Conservation (phyloP, 2,113 vertebrate genomes). For the Otocyon megalotis region DNA sequence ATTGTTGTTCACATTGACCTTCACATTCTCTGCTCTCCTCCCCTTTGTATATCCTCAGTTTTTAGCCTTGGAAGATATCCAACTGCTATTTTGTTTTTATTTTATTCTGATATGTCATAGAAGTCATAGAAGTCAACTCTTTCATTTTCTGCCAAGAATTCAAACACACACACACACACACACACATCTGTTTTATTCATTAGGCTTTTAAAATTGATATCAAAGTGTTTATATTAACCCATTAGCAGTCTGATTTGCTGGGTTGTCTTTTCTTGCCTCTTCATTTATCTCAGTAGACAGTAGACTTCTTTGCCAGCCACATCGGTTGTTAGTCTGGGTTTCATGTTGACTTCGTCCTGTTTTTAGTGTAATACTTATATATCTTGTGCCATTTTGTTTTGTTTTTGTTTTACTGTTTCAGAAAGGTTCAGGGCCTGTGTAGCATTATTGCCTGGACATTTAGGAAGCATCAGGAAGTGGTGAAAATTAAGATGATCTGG, state of each 20-base stretch:
- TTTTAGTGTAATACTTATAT: background rate
- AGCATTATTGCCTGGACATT: background rate
- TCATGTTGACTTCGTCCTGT: background rate
- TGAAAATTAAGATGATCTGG: background rate
- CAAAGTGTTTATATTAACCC: background rate
- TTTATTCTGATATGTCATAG: background rate
- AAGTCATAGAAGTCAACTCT: background rate
- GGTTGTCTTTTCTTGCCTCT: background rate
- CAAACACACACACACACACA: background rate
- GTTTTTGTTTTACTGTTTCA: background rate
- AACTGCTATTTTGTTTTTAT: background rate
- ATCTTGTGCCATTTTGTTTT: constrained; percentile 38
- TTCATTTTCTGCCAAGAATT: constrained; percentile 12
- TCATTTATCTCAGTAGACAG: background rate
- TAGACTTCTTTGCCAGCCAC: background rate
- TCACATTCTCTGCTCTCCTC: background rate
- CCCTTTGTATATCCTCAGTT: background rate
- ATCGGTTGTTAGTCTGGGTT: background rate
- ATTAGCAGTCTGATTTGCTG: background rate
- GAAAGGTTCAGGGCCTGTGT: background rate
- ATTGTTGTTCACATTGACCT: background rate
- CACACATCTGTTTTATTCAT: background rate
- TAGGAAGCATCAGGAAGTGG: background rate
- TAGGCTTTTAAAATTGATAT: background rate
- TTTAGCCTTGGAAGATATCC: background rate